A percentile compares a stretch with the other conserved stretches of the same genome.
These are phyloP conservation scores for Tinamus guttatus DNA, from an alignment of 2,113 vertebrate genomes.

Conservation along the genomic window DNA sequence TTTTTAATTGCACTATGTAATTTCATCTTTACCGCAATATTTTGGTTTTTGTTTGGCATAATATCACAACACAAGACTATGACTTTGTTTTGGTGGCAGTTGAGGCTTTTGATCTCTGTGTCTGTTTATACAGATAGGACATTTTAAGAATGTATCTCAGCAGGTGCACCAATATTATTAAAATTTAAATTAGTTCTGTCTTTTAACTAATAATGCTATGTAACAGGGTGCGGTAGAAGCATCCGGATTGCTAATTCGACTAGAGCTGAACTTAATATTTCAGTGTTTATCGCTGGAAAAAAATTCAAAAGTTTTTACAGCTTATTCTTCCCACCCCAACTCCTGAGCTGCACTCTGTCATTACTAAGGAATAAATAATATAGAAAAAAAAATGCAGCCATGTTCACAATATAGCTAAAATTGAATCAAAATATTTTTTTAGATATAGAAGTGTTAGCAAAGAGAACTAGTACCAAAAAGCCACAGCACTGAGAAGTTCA, in stretches of 20 bases:
- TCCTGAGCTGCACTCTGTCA: background rate
- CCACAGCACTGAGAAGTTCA: constrained; percentile 64
- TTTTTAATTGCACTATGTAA: background rate
- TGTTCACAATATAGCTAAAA: background rate
- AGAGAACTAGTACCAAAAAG: constrained; percentile 55
- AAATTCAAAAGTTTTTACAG: background rate
- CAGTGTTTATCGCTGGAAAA: background rate
- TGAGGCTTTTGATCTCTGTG: background rate
- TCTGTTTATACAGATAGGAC: background rate
- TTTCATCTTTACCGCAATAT: background rate
- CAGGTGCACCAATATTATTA: background rate
- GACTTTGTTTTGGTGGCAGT: background rate
- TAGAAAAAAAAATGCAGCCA: background rate
- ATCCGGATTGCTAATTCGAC: background rate
- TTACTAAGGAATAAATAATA: background rate
- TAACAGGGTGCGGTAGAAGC: background rate
- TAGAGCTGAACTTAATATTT: background rate
- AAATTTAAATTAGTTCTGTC: background rate
- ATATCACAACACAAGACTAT: background rate
- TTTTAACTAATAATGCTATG: background rate
- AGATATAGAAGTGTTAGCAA: constrained; percentile 22
- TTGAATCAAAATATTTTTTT: background rate
- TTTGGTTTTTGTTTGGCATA: background rate
- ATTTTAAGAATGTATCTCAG: background rate
- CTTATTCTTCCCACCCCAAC: background rate